Percentiles rank a stretch among this genome's conserved stretches.
Evolutionary conservation across 2,113 vertebrate species (phyloP).

Genomic region (Gallinago paraguaiae): DNA sequence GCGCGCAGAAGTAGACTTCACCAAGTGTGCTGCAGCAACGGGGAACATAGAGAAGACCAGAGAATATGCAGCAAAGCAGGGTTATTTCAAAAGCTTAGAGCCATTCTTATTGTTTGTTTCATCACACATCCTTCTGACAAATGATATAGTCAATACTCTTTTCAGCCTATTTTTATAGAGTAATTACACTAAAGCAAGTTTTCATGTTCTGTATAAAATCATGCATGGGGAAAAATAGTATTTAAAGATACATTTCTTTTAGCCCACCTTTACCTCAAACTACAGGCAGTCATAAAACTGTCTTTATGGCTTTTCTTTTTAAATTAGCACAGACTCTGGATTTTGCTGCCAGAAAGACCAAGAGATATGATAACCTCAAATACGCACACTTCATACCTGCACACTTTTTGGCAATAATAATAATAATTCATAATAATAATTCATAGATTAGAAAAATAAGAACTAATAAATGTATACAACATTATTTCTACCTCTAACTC

Average conservation of each 20-base stretch:
- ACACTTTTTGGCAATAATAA: not conserved
- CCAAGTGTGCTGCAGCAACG: not conserved
- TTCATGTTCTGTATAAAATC: not conserved
- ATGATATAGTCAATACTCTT: not conserved
- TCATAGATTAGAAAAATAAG: not conserved
- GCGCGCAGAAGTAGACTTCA: not conserved
- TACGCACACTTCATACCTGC: not conserved
- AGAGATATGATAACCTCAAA: not conserved
- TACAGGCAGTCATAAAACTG: not conserved
- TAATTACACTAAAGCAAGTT: not conserved
- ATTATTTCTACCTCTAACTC: not conserved
- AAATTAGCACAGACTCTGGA: not conserved
- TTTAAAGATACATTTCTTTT: not conserved
- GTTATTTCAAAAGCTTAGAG: not conserved
- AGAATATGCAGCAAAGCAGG: not conserved
- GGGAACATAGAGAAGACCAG: not conserved
- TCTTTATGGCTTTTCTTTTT: not conserved
- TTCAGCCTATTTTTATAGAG: not conserved
- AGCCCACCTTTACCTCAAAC: not conserved
- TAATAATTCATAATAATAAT: not conserved
- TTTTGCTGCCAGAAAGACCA: not conserved
- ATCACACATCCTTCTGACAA: not conserved
- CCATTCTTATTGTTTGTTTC: not conserved
- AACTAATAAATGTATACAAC: not conserved
- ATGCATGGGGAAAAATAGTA: not conserved